phyloP scores from a whole-genome alignment of 2,797 vertebrate species.

The Diplodus puntazzo region DNA sequence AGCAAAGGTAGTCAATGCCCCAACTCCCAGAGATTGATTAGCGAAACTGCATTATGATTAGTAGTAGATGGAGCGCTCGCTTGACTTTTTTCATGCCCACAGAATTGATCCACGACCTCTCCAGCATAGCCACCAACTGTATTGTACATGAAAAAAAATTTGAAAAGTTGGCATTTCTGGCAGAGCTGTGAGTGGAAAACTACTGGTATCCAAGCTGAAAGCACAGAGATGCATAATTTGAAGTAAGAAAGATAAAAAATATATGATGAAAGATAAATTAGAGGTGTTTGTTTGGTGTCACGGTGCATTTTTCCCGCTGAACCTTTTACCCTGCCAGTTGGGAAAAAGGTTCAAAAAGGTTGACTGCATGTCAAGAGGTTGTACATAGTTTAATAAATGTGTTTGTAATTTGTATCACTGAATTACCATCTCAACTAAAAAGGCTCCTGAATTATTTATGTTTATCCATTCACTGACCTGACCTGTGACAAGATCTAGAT shows the following conservation, averaged over 20 bases:
- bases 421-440: background rate
- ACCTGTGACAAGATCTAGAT: background rate
- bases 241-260: background rate
- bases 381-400: background rate
- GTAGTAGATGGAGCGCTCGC: background rate
- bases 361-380: background rate
- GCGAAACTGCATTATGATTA: slow-evolving; percentile 25
- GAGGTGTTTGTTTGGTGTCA: background rate
- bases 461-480: background rate
- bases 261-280: background rate
- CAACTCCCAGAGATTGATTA: slow-evolving; percentile 13
- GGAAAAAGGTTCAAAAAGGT: background rate
- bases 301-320: too few relatives aligned
- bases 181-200: background rate
- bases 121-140: background rate
- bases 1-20: slow-evolving; percentile 11
- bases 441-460: background rate
- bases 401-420: background rate
- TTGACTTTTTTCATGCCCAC: background rate
- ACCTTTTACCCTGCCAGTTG: background rate
- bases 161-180: background rate
- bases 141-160: background rate
- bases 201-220: background rate
- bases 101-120: slow-evolving; percentile 26
- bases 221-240: background rate